Base-by-base conservation (phyloP, 2,888 invertebrate genomes). In the Coelopa pilipes region DNA sequence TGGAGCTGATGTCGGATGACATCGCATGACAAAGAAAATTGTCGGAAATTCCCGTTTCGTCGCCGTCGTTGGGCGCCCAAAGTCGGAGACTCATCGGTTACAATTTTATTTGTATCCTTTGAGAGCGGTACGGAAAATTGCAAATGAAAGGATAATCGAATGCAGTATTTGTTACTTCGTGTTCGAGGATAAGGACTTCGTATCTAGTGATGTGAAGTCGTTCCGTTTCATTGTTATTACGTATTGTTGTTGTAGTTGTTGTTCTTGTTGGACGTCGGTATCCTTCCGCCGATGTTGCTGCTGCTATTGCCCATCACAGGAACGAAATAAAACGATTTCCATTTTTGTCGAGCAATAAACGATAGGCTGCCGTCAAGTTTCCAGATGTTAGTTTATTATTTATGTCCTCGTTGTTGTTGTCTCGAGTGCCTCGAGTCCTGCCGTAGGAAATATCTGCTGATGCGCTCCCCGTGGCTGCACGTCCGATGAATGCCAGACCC, bases 71-170 rank as follows among this genome's bases (percentile, higher is more conserved):
- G 67, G 21, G 34, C 50, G 34, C n/a, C n/a, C 34, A 69, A 55
- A 55, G 46, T n/a, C 24, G 55, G 3, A 68, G 68, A 24, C 34
- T 50, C 34, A 57, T 45, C 55, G 17, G 45, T 19, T 55, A 69
- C 68, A 57, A 24, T 67, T 67, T 55, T n/a, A 49, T 69, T 69
- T n/a, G 53, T 55, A 55, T 53, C 45, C 45, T 45, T 24, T 15
- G 34, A 34, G 34, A 34, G 50, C 19, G 34, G 15, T 17, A 70
- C 34, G 71, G 24, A 63, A 53, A 72, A 46, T 72, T 63, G 63
- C 55, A 72, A 72, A 72, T 65, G 71, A 63, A 72, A 65, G 65
- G 65, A 72, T 72, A 72, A 72, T 72, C 71, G 71, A 72, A 55
- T 72, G 63, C 71, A 72, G 65, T 72, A 72, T 53, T 65, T 65